Percentiles rank a stretch among this genome's conserved stretches.
phyloP scores from a whole-genome alignment of 2,113 vertebrate genomes.

The human (Homo sapiens) region GRCh38 chr2:123657001-123657500 shows the following conservation, averaged over 20 bases:
- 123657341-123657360: not conserved
- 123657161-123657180: not conserved
- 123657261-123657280: not conserved
- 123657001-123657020: not conserved
- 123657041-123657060: not conserved
- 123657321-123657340: not conserved
- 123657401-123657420: not conserved
- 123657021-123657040: not conserved
- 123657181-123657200: not conserved
- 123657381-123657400: not conserved
- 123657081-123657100: rapidly evolving
- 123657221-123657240: not conserved
- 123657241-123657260: not conserved
- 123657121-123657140: not conserved
- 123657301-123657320: not conserved
- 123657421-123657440: not conserved
- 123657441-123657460: not conserved
- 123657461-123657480: not conserved
- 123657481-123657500: not conserved
- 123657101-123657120: not conserved
- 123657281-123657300: not conserved
- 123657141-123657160: not conserved
- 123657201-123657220: not conserved
- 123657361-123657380: not conserved
- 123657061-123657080: not conserved